A percentile compares a stretch with the other conserved stretches of the same genome.
These are phyloP conservation scores for Rafetus swinhoei DNA, from an alignment of 2,113 vertebrate genomes.

Conservation along the genomic window DNA sequence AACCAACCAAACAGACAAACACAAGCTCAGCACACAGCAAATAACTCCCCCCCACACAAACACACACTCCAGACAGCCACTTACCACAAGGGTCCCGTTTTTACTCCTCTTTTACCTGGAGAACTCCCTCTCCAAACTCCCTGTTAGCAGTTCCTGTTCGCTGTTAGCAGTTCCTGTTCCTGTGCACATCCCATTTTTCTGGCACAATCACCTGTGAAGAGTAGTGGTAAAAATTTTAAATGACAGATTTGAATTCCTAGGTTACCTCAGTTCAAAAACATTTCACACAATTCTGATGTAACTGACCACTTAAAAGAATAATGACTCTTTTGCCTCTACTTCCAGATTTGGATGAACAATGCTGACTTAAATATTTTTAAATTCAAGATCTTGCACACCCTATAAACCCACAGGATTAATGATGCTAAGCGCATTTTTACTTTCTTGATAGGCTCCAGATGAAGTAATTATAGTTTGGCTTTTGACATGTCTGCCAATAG, in stretches of 20 bases:
- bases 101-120: too few species aligned
- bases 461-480: background rate
- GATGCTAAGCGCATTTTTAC: background rate
- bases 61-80: too few species aligned
- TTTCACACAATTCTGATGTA: background rate
- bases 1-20: too few species aligned
- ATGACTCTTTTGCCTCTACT: background rate
- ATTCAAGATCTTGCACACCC: background rate
- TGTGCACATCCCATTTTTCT: too few species aligned
- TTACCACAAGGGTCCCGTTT: too few species aligned
- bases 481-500: background rate
- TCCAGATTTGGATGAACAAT: background rate
- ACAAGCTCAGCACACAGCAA: too few species aligned
- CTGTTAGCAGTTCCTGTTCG: too few species aligned
- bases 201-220: background rate
- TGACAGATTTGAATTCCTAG: background rate
- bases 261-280: background rate
- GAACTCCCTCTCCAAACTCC: too few species aligned
- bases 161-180: too few species aligned
- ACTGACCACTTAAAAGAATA: background rate
- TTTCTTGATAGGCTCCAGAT: background rate
- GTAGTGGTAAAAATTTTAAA: background rate
- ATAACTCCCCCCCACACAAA: too few species aligned
- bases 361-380: background rate
- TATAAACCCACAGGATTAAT: background rate